Base-by-base conservation (phyloP, 1,140 invertebrate species). In the Drosophila micromelanica region DNA sequence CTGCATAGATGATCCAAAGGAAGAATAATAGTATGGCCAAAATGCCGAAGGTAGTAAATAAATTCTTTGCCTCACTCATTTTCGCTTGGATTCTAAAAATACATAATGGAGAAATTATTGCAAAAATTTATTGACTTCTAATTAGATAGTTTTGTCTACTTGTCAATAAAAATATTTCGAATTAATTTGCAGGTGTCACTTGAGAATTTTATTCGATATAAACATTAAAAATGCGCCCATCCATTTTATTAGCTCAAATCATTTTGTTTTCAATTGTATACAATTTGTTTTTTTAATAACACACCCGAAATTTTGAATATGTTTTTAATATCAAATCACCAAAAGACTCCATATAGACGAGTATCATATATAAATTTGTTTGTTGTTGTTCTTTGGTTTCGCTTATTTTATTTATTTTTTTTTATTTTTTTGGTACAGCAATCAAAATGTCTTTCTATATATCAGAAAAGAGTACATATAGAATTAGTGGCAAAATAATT, bases 11-110 rank as follows among this genome's bases (percentile, higher is more conserved):
- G 37, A 90, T 71, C 61, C 75, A 92, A 9, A 92, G 70, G 51
- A 76, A 60, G 45, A 90, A 76, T 49, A 92, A 56, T 5, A 92
- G 64, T 8, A 90, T 49, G 61, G 82, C 86, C 82, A 92, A 70
- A 56, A 92, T 91, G 73, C 81, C 64, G 49, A 91, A 92, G 68
- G 90, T 92, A 67, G 91, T 74, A 40, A 92, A 61, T 55, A 92
- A 72, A 56, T 91, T 92, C 45, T 60, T 74, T 46, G 80, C 76
- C 75, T 92, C 91, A 76, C 75, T 90, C 91, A 92, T 92, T 46
- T 77, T 73, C 43, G 48, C 43, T 87, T 54, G 27, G 38, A 55
- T 67, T 48, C 78, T 67, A 59, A 62, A 72, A 54, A 40, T 46
- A 63, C 57, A 63, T 57, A 9, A 32, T 17, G 23, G 42, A 13